Percentiles rank a stretch among this genome's conserved stretches.
phyloP scores from a whole-genome alignment of 2,113 vertebrate genomes.

The Riparia riparia region DNA sequence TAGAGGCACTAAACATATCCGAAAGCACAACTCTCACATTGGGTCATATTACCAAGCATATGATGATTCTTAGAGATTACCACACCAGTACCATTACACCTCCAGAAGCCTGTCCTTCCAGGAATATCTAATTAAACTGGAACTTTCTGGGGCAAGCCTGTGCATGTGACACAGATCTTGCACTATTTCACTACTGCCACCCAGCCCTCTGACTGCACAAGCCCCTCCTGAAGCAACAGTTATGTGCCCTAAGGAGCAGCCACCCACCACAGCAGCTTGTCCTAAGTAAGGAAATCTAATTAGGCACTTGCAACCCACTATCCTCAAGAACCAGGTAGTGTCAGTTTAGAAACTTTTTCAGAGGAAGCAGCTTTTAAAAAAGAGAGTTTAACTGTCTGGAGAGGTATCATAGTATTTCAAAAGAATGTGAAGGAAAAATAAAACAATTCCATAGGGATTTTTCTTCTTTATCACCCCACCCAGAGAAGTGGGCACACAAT shows the following conservation, averaged over 20 bases:
- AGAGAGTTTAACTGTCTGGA: constrained; percentile 18
- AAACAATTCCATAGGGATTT: constrained; percentile 40
- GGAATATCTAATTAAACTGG: background rate
- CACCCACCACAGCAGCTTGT: fast-evolving
- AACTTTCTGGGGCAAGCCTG: background rate
- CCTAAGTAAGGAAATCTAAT: background rate
- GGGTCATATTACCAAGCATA: fast-evolving
- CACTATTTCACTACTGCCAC: background rate
- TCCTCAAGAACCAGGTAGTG: background rate
- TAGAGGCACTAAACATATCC: background rate
- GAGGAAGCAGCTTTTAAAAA: background rate
- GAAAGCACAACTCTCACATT: fast-evolving
- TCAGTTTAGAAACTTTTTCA: background rate
- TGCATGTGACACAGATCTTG: background rate
- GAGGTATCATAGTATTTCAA: background rate
- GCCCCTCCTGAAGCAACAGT: background rate
- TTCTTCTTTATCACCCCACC: constrained; percentile 45
- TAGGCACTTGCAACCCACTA: fast-evolving
- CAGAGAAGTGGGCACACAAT: background rate
- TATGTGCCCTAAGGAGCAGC: background rate
- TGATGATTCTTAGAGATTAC: fast-evolving
- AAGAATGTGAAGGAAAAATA: background rate
- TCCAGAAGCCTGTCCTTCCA: background rate
- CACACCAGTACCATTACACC: background rate
- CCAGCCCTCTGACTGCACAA: fast-evolving